A percentile compares a stretch with the other conserved stretches of the same genome.
These are phyloP conservation scores for Hypsopygia costalis DNA, from an alignment of 2,888 invertebrate species.

Conservation along the genomic window DNA sequence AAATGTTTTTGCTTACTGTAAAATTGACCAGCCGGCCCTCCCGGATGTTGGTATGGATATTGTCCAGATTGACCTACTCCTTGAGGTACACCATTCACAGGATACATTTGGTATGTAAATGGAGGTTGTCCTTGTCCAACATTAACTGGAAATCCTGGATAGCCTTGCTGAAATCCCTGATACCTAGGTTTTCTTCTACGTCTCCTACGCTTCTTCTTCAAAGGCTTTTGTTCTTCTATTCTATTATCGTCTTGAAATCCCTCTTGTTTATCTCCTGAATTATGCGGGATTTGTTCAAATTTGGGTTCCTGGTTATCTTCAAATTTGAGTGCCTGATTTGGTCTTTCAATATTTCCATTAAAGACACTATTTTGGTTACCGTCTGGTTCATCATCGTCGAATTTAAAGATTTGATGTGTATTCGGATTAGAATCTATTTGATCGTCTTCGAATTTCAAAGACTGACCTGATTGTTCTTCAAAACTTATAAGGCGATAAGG, in stretches of 20 bases:
- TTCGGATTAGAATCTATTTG: neutral
- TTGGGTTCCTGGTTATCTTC: conserved; percentile 18
- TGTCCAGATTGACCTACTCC: conserved; percentile 4
- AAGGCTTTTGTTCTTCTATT: conserved; percentile 15
- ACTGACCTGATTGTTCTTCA: neutral
- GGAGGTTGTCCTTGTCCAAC: neutral
- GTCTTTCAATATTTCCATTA: neutral
- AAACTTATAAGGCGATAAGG: neutral
- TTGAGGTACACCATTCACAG: neutral
- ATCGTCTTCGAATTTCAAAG: conserved; percentile 6
- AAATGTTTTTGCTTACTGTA: conserved; percentile 30
- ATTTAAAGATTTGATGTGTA: neutral
- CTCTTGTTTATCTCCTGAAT: neutral
- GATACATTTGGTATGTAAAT: neutral
- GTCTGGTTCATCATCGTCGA: neutral
- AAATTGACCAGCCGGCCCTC: conserved; percentile 17
- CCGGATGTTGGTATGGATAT: conserved; percentile 15
- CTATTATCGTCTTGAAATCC: conserved; percentile 27
- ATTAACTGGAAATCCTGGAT: conserved; percentile 14
- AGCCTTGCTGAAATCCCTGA: conserved; percentile 17
- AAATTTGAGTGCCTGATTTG: conserved; percentile 24
- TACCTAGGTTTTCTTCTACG: conserved; percentile 36
- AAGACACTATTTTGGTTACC: neutral
- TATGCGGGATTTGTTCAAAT: neutral
- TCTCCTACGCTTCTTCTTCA: conserved; percentile 35